A percentile compares a stretch with the other conserved stretches of the same genome.
Conservation (phyloP, 2,888 invertebrate genomes). For the Amphiduros pacificus region DNA sequence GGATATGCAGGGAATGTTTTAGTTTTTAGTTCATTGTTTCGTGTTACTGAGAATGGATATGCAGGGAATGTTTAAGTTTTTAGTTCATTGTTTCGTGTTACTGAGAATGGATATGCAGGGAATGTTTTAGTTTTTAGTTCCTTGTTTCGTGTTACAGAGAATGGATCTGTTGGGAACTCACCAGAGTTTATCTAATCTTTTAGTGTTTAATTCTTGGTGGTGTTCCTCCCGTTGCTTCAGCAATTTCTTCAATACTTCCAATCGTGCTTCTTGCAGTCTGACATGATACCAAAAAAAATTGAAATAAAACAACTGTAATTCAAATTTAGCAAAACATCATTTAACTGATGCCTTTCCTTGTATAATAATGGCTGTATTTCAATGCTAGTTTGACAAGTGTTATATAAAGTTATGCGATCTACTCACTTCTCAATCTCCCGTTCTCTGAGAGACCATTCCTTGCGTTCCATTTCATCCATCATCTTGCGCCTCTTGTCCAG, state of each 20-base stretch:
- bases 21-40: too few species aligned
- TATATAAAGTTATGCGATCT: too few species aligned
- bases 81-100: too few species aligned
- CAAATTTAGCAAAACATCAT: background rate
- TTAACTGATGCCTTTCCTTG: background rate
- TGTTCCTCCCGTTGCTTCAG: conserved; percentile 65
- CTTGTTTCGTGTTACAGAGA: too few species aligned
- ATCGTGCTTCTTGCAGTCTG: conserved; percentile 54
- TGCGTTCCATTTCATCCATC: conserved; percentile 77
- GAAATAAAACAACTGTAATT: background rate
- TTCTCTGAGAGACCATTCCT: conserved; percentile 82
- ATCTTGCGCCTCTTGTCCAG: conserved; percentile 70
- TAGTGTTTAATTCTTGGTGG: conserved; percentile 55
- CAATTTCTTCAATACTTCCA: conserved; percentile 70
- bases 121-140: too few species aligned
- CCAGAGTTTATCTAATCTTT: conserved; percentile 58
- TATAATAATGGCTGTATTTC: too few species aligned
- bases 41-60: too few species aligned
- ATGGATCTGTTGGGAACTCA: too few species aligned
- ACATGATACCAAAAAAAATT: background rate
- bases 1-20: too few species aligned
- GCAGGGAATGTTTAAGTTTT: too few species aligned
- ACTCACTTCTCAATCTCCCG: conserved; percentile 65
- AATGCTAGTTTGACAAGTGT: too few species aligned
- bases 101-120: too few species aligned